These are phyloP conservation scores for Manis javanica DNA, from an alignment of 2,797 vertebrate species.

Conservation along the genomic window DNA sequence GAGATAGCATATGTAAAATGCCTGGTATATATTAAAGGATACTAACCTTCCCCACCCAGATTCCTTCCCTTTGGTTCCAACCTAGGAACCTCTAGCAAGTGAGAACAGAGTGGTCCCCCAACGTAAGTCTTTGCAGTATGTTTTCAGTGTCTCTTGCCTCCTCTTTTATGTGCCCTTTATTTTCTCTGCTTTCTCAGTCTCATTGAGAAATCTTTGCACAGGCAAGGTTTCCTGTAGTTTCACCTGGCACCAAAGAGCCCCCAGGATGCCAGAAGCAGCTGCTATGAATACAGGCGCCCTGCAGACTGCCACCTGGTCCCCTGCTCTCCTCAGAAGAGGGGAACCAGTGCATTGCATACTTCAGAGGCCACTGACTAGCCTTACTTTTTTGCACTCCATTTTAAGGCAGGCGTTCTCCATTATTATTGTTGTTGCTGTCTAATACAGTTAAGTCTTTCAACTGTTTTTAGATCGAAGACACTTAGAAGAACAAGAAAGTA, in stretches of 20 bases:
- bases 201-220: conserved; percentile 54
- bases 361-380: conserved; percentile 11
- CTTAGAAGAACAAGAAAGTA: conserved; percentile 71
- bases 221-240: conserved; percentile 55
- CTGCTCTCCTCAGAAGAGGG: conserved; percentile 33
- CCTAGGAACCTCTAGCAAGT: conserved; percentile 37
- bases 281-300: conserved; percentile 58
- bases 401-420: conserved; percentile 9
- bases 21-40: conserved; percentile 47
- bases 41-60: conserved; percentile 34
- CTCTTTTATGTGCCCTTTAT: conserved; percentile 1
- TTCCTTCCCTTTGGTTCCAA: conserved; percentile 27
- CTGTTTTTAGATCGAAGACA: conserved; percentile 69
- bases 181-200: conserved; percentile 13
- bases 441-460: conserved; percentile 51
- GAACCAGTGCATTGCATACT: neutral
- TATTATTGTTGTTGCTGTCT: conserved; percentile 63
- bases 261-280: conserved; percentile 68
- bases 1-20: conserved; percentile 56
- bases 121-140: conserved; percentile 52
- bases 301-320: conserved; percentile 55
- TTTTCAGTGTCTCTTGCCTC: conserved; percentile 21
- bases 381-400: conserved; percentile 60
- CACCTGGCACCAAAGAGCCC: conserved; percentile 51
- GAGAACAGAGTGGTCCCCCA: conserved; percentile 44